These are phyloP conservation scores for Silurus asotus DNA, from an alignment of 2,113 vertebrate genomes.

Conservation along the genomic window DNA sequence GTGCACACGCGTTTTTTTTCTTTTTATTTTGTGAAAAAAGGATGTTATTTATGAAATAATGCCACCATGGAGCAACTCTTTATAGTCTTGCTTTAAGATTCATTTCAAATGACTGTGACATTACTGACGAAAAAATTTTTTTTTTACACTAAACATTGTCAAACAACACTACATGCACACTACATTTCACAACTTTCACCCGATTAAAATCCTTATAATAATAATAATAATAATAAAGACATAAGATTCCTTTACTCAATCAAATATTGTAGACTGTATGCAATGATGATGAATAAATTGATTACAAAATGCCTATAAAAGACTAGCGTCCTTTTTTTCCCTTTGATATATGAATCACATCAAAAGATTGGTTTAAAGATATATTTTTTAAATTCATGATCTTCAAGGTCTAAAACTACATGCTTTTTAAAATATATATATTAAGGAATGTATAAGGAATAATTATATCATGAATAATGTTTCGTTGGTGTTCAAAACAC, in stretches of 20 bases:
- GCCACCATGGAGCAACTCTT: not conserved
- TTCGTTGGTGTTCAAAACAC: not conserved
- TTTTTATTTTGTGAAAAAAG: not conserved
- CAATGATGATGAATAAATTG: constrained; percentile 1
- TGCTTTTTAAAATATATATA: too few relatives aligned
- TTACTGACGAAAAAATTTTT: not conserved
- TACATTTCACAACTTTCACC: not conserved
- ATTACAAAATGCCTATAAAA: not conserved
- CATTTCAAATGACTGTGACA: not conserved
- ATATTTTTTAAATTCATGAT: not conserved
- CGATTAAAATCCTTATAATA: not conserved
- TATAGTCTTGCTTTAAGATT: not conserved
- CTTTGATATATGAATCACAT: not conserved
- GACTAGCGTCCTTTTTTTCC: not conserved
- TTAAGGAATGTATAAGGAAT: not conserved
- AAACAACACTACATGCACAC: not conserved
- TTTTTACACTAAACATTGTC: not conserved
- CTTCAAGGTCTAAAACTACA: not conserved
- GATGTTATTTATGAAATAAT: constrained; percentile 14
- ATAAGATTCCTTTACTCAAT: not conserved
- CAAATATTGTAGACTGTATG: not conserved
- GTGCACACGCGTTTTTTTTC: not conserved
- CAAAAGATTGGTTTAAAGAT: not conserved
- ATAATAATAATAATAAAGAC: not conserved
- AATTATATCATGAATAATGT: not conserved